These are phyloP conservation scores for Troglohyphantes excavatus DNA, from an alignment of 2,888 invertebrate species.

Conservation along the genomic window DNA sequence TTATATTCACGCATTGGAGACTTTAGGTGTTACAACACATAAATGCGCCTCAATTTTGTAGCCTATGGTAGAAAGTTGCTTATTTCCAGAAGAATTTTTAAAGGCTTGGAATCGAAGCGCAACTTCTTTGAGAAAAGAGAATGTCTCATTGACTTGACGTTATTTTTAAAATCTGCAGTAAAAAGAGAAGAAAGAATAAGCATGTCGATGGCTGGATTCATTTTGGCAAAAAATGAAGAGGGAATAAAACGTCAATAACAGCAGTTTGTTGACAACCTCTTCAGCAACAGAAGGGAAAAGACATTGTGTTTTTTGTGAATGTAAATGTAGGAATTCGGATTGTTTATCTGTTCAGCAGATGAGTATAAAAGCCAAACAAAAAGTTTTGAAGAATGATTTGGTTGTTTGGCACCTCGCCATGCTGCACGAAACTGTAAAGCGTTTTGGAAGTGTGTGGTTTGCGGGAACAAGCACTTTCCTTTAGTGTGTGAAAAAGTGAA, in stretches of 20 bases:
- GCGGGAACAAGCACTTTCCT: too few relatives aligned
- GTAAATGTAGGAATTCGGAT: neutral
- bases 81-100: conserved; percentile 33
- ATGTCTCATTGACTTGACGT: conserved; percentile 5
- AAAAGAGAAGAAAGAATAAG: conserved; percentile 28
- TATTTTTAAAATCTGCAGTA: neutral
- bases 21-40: neutral
- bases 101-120: conserved; percentile 28
- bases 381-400: conserved; percentile 6
- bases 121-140: neutral
- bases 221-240: neutral
- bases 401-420: neutral
- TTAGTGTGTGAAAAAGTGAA: too few relatives aligned
- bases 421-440: neutral
- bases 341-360: conserved; percentile 15
- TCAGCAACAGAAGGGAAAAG: neutral
- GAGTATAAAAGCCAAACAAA: neutral
- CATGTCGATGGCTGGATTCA: conserved; percentile 9
- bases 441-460: conserved; percentile 19
- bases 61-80: conserved; percentile 19
- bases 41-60: conserved; percentile 23
- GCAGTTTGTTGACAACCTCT: neutral
- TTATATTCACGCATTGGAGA: conserved; percentile 13
- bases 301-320: neutral
- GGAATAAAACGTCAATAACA: neutral